Base-by-base conservation (phyloP, 2,888 invertebrate genomes). In the Galeruca laticollis region DNA sequence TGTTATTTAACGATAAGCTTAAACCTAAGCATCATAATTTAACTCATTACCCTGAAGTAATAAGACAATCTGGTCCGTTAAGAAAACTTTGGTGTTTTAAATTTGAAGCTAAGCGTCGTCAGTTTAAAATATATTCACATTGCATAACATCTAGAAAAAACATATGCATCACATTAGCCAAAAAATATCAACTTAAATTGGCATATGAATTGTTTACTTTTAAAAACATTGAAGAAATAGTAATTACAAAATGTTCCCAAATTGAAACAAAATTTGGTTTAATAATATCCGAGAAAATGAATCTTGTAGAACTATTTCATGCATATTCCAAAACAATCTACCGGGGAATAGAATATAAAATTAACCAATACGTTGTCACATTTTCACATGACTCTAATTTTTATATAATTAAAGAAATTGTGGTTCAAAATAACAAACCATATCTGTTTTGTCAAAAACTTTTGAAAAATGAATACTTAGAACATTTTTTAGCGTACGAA, bases 131-230 rank as follows among this genome's bases (percentile, higher is more conserved):
- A n/a, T n/a, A n/a, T n/a, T n/a, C n/a, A n/a, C n/a, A n/a, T n/a
- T n/a, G 71, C 8, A 80, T 76, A 15, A 76, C 73, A 18, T 77
- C 78, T 2, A 63, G 79, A 11, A 78, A 77, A 75, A 79, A 81
- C 66, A 74, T 78, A 65, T 75, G 75, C 20, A 18, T 79, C 6
- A 76, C 76, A 5, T 72, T 80, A 67, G 62, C 76, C 2, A 40
- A 40, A 40, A 40, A 40, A 40, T 40, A 40, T 40, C 40, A 40
- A 40, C 40, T 40, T 40, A 40, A 40, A 40, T 40, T 40, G 40
- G 40, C 40, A 40, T 40, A 40, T 40, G 40, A 40, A 40, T 13
- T 40, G 13, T 40, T 40, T 13, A 40, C 40, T 40, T 40, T 40
- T 13, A 40, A 40, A 40, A 40, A 40, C 13, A 13, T 40, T 13